These are phyloP conservation scores for Clarias batrachus DNA, from an alignment of 2,113 vertebrate genomes.

Conservation along the genomic window DNA sequence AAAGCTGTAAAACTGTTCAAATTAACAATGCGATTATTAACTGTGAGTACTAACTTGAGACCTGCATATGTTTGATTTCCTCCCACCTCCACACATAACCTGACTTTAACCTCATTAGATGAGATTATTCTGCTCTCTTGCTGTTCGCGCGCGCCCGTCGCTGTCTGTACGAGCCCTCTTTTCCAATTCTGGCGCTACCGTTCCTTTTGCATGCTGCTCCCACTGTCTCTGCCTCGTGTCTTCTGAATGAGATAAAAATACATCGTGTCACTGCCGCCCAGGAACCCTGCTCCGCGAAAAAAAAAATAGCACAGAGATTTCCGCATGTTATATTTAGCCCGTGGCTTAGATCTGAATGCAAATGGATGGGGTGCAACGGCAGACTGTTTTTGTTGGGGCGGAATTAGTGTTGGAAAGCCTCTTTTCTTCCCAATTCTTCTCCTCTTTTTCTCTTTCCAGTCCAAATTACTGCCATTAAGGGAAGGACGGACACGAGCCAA, in stretches of 20 bases:
- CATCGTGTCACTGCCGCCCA: conserved; percentile 55
- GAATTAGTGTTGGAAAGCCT: conserved; percentile 71
- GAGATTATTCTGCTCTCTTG: conserved; percentile 31
- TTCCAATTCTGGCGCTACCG: conserved; percentile 15
- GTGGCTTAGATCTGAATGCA: conserved; percentile 69
- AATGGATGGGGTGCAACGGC: conserved; percentile 66
- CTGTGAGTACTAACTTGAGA: neutral
- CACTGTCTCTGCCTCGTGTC: conserved; percentile 24
- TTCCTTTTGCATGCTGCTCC: conserved; percentile 7
- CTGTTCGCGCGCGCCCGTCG: neutral
- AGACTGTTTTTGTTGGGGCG: conserved; percentile 73
- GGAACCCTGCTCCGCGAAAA: conserved; percentile 43
- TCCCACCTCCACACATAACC: conserved; percentile 20
- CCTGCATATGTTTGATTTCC: conserved; percentile 31
- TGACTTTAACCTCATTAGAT: conserved; percentile 35
- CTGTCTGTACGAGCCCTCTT: neutral
- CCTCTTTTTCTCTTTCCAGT: conserved; percentile 64
- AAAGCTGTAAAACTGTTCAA: conserved; percentile 19
- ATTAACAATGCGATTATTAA: conserved; percentile 25
- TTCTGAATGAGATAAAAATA: conserved; percentile 50
- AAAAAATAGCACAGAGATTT: conserved; percentile 62
- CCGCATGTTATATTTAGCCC: conserved; percentile 70
- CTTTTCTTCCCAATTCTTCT: conserved; percentile 72
- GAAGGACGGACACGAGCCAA: conserved; percentile 69
- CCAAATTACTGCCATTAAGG: conserved; percentile 77